A percentile compares a stretch with the other conserved stretches of the same genome.
Conservation (phyloP, 2,113 vertebrate genomes). For the Barbus barbus region DNA sequence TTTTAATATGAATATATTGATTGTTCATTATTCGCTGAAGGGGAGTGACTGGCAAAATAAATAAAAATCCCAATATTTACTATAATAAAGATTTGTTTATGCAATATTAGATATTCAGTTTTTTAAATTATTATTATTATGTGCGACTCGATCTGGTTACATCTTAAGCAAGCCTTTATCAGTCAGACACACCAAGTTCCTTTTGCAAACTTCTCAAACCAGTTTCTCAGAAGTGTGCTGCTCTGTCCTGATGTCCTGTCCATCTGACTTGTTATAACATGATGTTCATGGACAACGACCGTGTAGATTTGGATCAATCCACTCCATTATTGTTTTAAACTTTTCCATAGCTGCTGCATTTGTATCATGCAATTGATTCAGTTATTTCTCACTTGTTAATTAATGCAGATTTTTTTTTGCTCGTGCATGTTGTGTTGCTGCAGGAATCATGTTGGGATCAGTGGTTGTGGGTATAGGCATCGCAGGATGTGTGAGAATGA, state of each 20-base stretch:
- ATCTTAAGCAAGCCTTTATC: neutral
- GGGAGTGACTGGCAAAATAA: too few species aligned
- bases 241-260: neutral
- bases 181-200: neutral
- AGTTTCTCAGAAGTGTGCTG: neutral
- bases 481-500: constrained; percentile 84
- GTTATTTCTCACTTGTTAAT: neutral
- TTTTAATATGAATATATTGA: neutral
- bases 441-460: constrained; percentile 81
- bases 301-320: neutral
- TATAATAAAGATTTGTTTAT: too few species aligned
- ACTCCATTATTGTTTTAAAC: too few species aligned
- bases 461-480: constrained; percentile 89
- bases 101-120: too few species aligned
- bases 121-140: too few species aligned
- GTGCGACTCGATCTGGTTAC: neutral
- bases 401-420: neutral
- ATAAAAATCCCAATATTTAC: too few species aligned
- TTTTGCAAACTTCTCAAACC: neutral
- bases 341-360: neutral
- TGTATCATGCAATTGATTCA: neutral
- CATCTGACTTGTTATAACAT: neutral
- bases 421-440: neutral
- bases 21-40: too few species aligned
- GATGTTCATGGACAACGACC: neutral